Base-by-base conservation (phyloP, 2,113 vertebrate genomes). In the Rhizomys pruinosus region DNA sequence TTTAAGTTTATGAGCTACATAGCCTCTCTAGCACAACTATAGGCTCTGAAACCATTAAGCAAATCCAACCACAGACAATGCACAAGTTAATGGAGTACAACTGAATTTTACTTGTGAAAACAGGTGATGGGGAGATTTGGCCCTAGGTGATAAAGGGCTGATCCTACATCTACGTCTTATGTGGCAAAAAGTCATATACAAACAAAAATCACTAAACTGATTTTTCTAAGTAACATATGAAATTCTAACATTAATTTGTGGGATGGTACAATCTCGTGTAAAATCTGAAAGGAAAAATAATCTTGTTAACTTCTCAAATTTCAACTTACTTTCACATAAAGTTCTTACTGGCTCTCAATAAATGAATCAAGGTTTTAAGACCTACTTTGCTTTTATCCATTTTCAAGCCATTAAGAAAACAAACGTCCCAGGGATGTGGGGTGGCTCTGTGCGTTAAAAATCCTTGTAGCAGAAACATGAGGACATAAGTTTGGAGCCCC, bases 241-340 rank as follows among this genome's bases (percentile, higher is more conserved):
- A 99, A 99, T 91, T 99, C 98, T 97, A 99, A 97, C 99, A 99
- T 99, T 91, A 99, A 95, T 88, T 98, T 98, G 92, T 99, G 99
- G 96, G 99, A 99, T 34, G 99, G 99, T 84, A 99, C 99, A 92
- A 98, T 97, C 4, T 95, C 68, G 76, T 98, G 97, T 91, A 99
- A 98, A 47, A 97, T 96, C 99, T 99, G 96, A 27, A 91, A 96
- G 89, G 79, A 89, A 94, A 39, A 88, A 44, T 59, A 95, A 66
- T 5, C 29, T 47, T 90, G 27, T 90, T 34, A 81, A 87, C 69
- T 92, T 90, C 74, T 85, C 52, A 92, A 72, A 90, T 61, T 77
- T 91, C 57, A 92, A 29, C 13, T 92, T 77, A 47, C n/a, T n/a
- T n/a, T n/a, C n/a, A n/a, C n/a, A 59, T 72, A 71, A 92, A 88